Conservation (phyloP, 2,888 invertebrate genomes). For the Anthophora plumipes region DNA sequence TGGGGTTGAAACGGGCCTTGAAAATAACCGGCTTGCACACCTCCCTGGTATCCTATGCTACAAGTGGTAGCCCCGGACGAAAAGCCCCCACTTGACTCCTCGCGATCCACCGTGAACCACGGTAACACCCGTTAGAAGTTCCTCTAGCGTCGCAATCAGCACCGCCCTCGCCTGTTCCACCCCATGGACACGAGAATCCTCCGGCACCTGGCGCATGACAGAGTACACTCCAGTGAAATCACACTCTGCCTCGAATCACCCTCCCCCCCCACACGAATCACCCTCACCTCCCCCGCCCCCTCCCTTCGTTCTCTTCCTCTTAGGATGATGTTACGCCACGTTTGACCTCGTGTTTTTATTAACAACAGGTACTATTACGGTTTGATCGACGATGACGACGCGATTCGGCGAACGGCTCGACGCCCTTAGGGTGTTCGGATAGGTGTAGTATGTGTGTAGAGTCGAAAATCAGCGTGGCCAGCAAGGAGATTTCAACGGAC, state of each 20-base stretch:
- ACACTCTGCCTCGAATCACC: constrained; percentile 49
- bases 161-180: constrained; percentile 57
- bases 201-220: constrained; percentile 74
- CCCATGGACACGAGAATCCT: constrained; percentile 63
- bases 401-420: constrained; percentile 45
- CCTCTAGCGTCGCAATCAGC: constrained; percentile 55
- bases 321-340: constrained; percentile 66
- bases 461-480: constrained; percentile 51
- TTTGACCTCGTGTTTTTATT: constrained; percentile 74
- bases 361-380: constrained; percentile 75
- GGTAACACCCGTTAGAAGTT: constrained; percentile 69
- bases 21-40: constrained; percentile 58
- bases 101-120: constrained; percentile 50
- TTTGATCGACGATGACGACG: constrained; percentile 69
- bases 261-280: constrained; percentile 14
- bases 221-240: constrained; percentile 74
- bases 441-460: too few relatives aligned
- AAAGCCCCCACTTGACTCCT: constrained; percentile 62
- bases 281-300: neutral
- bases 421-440: constrained; percentile 59
- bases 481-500: constrained; percentile 45
- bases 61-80: constrained; percentile 59
- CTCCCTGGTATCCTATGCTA: constrained; percentile 47
- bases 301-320: constrained; percentile 21
- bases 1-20: constrained; percentile 27